Conservation (phyloP, 1,140 invertebrate genomes). For the Episyrphus balteatus region DNA sequence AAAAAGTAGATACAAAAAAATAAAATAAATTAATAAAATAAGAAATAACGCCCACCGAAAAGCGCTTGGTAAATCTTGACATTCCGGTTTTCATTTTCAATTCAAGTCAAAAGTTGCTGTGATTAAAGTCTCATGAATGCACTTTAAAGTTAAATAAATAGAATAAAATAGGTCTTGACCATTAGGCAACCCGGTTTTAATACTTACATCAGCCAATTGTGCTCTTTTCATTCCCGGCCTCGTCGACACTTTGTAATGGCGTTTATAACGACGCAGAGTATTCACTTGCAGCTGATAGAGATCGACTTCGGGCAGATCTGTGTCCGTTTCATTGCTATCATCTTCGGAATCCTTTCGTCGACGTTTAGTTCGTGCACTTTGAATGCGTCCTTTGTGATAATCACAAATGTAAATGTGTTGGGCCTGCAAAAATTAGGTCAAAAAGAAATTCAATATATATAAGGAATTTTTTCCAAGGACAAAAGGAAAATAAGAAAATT, state of each 20-base stretch:
- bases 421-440: constrained; percentile 49
- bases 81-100: no score
- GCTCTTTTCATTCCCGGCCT: constrained; percentile 86
- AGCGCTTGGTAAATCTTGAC: no score
- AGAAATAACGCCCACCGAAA: no score
- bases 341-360: constrained; percentile 86
- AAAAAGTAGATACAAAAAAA: no score
- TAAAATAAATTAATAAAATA: no score
- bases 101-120: no score
- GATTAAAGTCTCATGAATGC: no score
- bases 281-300: constrained; percentile 87
- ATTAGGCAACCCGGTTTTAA: no score
- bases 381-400: constrained; percentile 89
- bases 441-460: background rate
- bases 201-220: constrained; percentile 87
- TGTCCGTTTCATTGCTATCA: constrained; percentile 77
- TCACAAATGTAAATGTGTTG: constrained; percentile 95
- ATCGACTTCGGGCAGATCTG: constrained; percentile 85
- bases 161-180: no score
- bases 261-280: constrained; percentile 83
- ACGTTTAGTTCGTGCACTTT: constrained; percentile 78
- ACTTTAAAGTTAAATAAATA: no score
- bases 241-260: constrained; percentile 84
- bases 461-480: background rate
- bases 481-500: background rate